Base-by-base conservation (phyloP, 1,140 invertebrate genomes). In the Musca domestica region DNA sequence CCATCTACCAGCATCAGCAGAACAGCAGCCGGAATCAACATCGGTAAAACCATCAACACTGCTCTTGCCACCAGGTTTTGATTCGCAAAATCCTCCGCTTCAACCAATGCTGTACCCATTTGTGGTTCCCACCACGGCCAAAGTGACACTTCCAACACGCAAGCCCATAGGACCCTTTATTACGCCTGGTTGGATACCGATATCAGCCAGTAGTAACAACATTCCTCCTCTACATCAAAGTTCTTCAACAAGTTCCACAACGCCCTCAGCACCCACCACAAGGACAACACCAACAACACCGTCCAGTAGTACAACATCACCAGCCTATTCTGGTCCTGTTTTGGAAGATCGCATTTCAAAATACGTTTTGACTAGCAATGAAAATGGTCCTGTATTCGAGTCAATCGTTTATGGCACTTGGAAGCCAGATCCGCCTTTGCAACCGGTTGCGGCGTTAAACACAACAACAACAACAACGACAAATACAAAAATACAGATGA, bases 341-440 rank as follows among this genome's bases (percentile, higher is more conserved):
- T 10, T 68, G 19, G 56, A 68, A 30, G 67, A 68, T 51, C 58
- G 67, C 15, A 68, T 68, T 23, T 48, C 58, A 63, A 10, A 19
- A 9, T n/a, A 27, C 41, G 19, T 19, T 25, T 34, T 4, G 47
- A 34, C 23, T 5, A 22, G 54, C 46, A 19, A 54, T 54, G 15
- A 70, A 34, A 14, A 63, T 12, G 4, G 51, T 71, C 10, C 47
- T 4, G 14, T 54, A 19, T 68, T 72, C 27, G 74, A 77, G 17
- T 64, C 72, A 0, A 76, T 79, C 22, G 74, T 79, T 2, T 78
- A 79, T 66, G 77, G 77, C 41, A 77, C 77, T 52, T 79, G 77
- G 77, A 78, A 78, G 61, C 74, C 75, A 15, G 75, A 79, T 12
- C 76, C 71, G 30, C 76, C 75, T 6, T 65, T 70, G 9, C 69